A percentile compares a stretch with the other conserved stretches of the same genome.
Conservation (phyloP, 2,888 invertebrate genomes). For the Anorthoa munda region DNA sequence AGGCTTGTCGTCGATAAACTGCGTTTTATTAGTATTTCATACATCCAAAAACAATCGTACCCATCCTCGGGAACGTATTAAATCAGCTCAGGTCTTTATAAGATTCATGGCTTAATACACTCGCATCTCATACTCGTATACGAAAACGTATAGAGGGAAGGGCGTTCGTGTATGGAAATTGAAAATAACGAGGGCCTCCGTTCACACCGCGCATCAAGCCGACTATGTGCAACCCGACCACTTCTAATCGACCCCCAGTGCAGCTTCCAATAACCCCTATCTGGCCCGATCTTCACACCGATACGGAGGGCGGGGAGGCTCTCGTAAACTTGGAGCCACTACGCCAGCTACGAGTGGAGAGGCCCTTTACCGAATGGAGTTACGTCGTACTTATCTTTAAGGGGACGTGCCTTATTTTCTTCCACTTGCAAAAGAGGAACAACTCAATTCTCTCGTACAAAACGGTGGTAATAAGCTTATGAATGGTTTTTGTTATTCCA, state of each 20-base stretch:
- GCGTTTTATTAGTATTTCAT: conserved; percentile 69
- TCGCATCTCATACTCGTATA: conserved; percentile 83
- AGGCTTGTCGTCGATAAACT: conserved; percentile 67
- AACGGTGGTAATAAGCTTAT: conserved; percentile 81
- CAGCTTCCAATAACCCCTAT: conserved; percentile 82
- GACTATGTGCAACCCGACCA: conserved; percentile 83
- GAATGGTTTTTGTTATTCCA: conserved; percentile 73
- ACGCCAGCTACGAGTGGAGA: conserved; percentile 85
- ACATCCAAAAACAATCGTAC: conserved; percentile 73
- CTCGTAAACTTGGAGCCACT: conserved; percentile 83
- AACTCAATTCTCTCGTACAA: conserved; percentile 84
- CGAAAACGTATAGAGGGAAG: conserved; percentile 85
- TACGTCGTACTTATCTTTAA: conserved; percentile 90
- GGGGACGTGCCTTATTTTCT: conserved; percentile 89
- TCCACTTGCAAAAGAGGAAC: conserved; percentile 81
- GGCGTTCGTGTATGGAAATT: conserved; percentile 90
- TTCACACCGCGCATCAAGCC: conserved; percentile 88
- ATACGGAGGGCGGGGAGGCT: conserved; percentile 80
- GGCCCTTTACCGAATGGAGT: conserved; percentile 90
- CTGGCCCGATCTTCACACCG: conserved; percentile 78
- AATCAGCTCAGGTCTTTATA: conserved; percentile 86
- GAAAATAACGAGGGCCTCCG: conserved; percentile 90
- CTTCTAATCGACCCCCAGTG: conserved; percentile 80
- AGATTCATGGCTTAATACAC: conserved; percentile 90
- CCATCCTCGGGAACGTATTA: conserved; percentile 74